Evolutionary conservation across 92 coral and sea anemone genomes (phyloP).

Genomic region (Zoanthus sansibaricus): DNA sequence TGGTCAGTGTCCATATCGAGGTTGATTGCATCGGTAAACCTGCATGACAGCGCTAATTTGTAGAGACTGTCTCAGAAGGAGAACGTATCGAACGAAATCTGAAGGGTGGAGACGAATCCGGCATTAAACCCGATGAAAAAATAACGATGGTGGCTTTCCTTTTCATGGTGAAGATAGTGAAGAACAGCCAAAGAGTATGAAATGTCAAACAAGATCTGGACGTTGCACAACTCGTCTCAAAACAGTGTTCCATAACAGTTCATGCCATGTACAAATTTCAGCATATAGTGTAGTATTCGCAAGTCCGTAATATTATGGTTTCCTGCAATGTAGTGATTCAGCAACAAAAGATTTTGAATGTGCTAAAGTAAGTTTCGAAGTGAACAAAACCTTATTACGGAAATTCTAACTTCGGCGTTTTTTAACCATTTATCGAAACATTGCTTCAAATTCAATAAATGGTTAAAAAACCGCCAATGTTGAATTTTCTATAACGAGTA

Average conservation of each 20-base stretch:
- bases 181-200: conserved; percentile 1
- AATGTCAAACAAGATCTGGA: conserved; percentile 21
- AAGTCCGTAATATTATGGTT: conserved; percentile 6
- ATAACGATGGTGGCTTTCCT: neutral
- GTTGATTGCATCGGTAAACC: neutral
- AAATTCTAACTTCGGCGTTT: too few species aligned
- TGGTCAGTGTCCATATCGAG: conserved; percentile 32
- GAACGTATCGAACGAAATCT: conserved; percentile 50
- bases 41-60: conserved; percentile 1
- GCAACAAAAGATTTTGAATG: neutral
- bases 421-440: too few species aligned
- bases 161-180: neutral
- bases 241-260: neutral
- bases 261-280: neutral
- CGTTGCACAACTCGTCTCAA: conserved; percentile 13
- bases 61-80: conserved; percentile 26
- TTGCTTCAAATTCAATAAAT: too few species aligned
- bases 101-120: conserved; percentile 60
- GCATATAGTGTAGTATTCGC: conserved; percentile 2
- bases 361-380: neutral
- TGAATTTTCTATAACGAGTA: neutral
- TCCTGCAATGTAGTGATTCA: conserved; percentile 3
- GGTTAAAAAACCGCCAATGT: too few species aligned
- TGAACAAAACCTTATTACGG: neutral
- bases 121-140: conserved; percentile 32